Percentiles rank a stretch among this genome's conserved stretches.
These are phyloP conservation scores for Megaceryle alcyon DNA, from an alignment of 2,797 vertebrate species.

Conservation along the genomic window DNA sequence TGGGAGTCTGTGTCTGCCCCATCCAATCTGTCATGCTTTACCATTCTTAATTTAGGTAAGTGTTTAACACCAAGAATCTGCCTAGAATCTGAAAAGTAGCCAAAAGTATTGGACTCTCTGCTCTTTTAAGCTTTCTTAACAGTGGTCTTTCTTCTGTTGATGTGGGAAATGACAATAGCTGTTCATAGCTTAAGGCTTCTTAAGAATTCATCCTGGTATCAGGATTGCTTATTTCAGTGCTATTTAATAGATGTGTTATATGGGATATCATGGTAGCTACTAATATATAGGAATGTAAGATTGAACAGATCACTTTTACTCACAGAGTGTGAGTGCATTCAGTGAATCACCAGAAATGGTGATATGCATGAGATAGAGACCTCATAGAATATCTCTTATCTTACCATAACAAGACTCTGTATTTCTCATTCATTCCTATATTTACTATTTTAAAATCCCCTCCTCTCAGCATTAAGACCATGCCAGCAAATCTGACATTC, in stretches of 20 bases:
- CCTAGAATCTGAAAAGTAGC: background rate
- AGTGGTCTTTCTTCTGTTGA: conserved; percentile 14
- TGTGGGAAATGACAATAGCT: conserved; percentile 31
- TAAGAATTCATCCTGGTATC: background rate
- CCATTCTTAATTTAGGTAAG: background rate
- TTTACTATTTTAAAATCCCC: conserved; percentile 52
- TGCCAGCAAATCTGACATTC: conserved; percentile 28
- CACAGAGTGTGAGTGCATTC: background rate
- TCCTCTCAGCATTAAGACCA: background rate
- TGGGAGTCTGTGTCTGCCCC: background rate
- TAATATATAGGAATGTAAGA: background rate
- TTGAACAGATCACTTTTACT: background rate
- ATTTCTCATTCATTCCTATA: conserved; percentile 19
- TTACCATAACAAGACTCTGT: background rate
- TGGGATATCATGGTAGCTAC: background rate
- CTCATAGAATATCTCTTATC: background rate
- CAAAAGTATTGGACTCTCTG: background rate
- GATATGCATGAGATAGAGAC: background rate
- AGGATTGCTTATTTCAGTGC: background rate
- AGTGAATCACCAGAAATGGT: background rate
- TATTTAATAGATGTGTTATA: background rate
- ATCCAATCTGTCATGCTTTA: background rate
- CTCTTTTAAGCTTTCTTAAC: background rate
- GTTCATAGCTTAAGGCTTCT: background rate
- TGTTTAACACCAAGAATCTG: background rate